phyloP scores from a whole-genome alignment of 92 coral and sea anemone species.

The Parazoanthus darwini region DNA sequence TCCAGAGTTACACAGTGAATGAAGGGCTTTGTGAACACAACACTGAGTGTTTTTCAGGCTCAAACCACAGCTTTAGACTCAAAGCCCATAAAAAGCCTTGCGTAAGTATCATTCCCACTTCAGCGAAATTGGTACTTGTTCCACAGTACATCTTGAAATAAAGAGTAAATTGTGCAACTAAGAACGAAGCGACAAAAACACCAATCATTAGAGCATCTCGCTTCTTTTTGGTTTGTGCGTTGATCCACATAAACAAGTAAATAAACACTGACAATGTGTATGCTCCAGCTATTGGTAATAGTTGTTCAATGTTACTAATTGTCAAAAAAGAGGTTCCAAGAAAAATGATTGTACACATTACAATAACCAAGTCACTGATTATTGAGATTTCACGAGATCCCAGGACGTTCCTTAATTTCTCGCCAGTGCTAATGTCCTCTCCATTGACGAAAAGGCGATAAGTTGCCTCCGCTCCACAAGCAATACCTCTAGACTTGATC shows the following conservation, averaged over 20 bases:
- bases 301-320: neutral
- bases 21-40: neutral
- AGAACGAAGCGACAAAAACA: neutral
- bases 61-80: neutral
- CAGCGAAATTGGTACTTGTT: neutral
- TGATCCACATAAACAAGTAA: neutral
- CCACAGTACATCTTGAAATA: neutral
- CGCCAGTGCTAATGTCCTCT: neutral
- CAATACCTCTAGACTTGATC: neutral
- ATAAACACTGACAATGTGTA: neutral
- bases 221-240: neutral
- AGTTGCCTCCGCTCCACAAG: neutral
- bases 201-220: neutral
- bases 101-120: neutral
- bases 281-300: neutral
- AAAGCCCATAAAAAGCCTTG: neutral
- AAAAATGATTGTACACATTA: neutral
- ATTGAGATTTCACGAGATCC: neutral
- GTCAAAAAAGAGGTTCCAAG: neutral
- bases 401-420: neutral
- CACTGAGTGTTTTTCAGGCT: neutral
- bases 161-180: neutral
- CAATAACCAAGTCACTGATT: neutral
- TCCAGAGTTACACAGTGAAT: neutral
- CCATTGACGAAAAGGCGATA: constrained; percentile 10